These are phyloP conservation scores for Choristoneura fumiferana DNA, from an alignment of 1,140 invertebrate genomes.

Conservation along the genomic window DNA sequence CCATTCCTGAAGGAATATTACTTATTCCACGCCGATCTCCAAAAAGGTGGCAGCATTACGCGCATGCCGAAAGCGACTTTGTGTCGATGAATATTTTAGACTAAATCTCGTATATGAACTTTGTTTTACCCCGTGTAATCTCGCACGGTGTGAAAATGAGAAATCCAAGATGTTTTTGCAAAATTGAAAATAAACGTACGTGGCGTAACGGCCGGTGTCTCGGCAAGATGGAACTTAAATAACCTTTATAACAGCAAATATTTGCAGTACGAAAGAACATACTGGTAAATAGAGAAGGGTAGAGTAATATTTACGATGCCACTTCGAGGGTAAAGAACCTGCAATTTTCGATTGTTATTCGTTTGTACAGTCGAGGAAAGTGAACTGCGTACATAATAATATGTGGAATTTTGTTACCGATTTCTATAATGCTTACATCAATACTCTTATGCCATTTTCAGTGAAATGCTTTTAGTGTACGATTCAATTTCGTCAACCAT, in stretches of 20 bases:
- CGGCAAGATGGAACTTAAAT: background rate
- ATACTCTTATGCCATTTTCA: no score
- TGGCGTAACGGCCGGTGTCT: background rate
- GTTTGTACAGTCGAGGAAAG: no score
- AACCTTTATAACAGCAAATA: slow-evolving; percentile 6
- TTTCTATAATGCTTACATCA: no score
- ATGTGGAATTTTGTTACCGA: no score
- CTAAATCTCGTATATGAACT: slow-evolving; percentile 35
- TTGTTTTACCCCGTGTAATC: slow-evolving; percentile 31
- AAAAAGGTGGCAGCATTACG: slow-evolving; percentile 21
- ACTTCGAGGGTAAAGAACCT: no score
- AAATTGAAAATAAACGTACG: slow-evolving; percentile 37
- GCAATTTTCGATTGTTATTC: no score
- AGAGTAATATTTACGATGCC: no score
- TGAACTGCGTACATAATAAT: no score
- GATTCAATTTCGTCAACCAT: no score
- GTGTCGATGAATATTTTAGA: slow-evolving; percentile 52
- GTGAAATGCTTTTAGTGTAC: no score
- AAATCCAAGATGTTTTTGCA: slow-evolving; percentile 41
- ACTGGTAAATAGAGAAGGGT: no score
- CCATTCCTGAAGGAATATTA: background rate
- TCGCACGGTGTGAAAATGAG: slow-evolving; percentile 37
- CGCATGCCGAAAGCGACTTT: slow-evolving; percentile 27
- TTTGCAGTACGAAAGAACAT: background rate
- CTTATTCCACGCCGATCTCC: slow-evolving; percentile 1